A percentile compares a stretch with the other conserved stretches of the same genome.
These are phyloP conservation scores for Ypsolopha sequella DNA, from an alignment of 2,888 invertebrate species.

Conservation along the genomic window DNA sequence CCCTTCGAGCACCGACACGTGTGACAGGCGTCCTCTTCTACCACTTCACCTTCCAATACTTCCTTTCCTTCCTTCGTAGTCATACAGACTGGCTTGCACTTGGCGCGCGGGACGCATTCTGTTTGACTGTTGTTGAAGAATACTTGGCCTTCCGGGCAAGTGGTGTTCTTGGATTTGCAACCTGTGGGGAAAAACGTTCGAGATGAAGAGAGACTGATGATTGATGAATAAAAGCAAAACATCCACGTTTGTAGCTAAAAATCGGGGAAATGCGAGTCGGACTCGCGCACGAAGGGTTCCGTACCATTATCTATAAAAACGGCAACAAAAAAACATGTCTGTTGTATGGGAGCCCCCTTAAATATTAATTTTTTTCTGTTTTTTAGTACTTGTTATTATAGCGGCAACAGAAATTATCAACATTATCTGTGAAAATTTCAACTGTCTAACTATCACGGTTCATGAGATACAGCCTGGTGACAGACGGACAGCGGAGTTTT, in stretches of 20 bases:
- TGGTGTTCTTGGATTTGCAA: constrained; percentile 75
- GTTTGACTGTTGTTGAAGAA: constrained; percentile 76
- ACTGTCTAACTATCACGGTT: too few species aligned
- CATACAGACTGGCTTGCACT: constrained; percentile 80
- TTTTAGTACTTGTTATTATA: too few species aligned
- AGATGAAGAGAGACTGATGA: not conserved
- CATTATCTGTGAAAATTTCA: too few species aligned
- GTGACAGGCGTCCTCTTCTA: constrained; percentile 83
- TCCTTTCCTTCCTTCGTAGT: constrained; percentile 72
- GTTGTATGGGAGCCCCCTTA: too few species aligned
- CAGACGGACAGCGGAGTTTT: too few species aligned
- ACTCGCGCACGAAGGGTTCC: too few species aligned
- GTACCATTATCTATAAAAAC: too few species aligned
- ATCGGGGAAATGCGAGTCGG: too few species aligned
- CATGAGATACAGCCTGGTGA: too few species aligned
- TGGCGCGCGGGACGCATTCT: constrained; percentile 80
- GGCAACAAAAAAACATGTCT: too few species aligned
- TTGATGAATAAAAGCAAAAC: not conserved
- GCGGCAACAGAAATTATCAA: too few species aligned
- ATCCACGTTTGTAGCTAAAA: not conserved
- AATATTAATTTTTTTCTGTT: too few species aligned
- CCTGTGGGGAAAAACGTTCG: constrained; percentile 41
- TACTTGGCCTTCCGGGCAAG: constrained; percentile 80
- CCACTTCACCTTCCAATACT: constrained; percentile 82
- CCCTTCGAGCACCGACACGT: constrained; percentile 82